Conservation (phyloP, 2,888 invertebrate species). For the Ephialtes manifestator region DNA sequence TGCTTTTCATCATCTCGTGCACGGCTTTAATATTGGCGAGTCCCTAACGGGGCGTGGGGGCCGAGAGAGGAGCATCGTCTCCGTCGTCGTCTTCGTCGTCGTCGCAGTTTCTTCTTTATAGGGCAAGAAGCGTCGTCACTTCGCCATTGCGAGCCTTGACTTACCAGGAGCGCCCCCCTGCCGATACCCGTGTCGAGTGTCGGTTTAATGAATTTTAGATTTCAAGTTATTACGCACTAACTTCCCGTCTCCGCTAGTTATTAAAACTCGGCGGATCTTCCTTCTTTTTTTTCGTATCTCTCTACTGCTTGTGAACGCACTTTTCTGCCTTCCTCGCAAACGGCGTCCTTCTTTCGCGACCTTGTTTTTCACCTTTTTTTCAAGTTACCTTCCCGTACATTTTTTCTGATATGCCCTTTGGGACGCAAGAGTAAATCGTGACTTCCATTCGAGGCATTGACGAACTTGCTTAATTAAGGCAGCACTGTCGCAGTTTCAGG, state of each 20-base stretch:
- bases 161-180: neutral
- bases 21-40: conserved; percentile 61
- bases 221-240: conserved; percentile 80
- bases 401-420: conserved; percentile 45
- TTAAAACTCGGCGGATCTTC: conserved; percentile 76
- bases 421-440: conserved; percentile 21
- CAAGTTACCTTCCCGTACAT: neutral
- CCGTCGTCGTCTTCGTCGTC: conserved; percentile 33
- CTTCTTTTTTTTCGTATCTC: conserved; percentile 29
- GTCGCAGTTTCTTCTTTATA: conserved; percentile 61
- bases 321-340: neutral
- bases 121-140: conserved; percentile 53
- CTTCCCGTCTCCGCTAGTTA: conserved; percentile 75
- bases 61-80: conserved; percentile 26
- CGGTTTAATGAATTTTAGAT: conserved; percentile 83
- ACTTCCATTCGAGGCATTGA: conserved; percentile 3
- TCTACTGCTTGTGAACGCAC: conserved; percentile 6
- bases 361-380: conserved; percentile 19
- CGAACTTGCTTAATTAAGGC: conserved; percentile 12
- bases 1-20: conserved; percentile 44
- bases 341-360: conserved; percentile 11
- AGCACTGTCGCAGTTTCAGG: neutral
- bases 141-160: conserved; percentile 42
- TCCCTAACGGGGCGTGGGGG: conserved; percentile 58
- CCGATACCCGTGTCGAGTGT: conserved; percentile 63